A percentile compares a stretch with the other conserved stretches of the same genome.
phyloP scores from a whole-genome alignment of 2,797 vertebrate species.

The Spinus pinus region DNA sequence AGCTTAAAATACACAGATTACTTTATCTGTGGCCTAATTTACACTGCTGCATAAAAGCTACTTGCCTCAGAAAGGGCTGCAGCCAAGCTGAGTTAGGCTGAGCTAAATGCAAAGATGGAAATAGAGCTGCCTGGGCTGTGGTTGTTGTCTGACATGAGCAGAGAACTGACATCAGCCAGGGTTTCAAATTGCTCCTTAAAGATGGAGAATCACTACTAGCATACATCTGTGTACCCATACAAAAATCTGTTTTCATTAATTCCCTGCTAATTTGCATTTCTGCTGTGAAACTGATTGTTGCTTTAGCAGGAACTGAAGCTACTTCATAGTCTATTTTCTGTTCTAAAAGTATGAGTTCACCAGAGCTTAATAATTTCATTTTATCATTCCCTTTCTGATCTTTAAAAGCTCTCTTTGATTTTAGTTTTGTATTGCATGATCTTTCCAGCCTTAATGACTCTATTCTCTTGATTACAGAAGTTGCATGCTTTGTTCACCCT shows the following conservation, averaged over 20 bases:
- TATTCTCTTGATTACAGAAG: background rate
- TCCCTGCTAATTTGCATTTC: background rate
- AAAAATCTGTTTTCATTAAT: background rate
- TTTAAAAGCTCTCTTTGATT: background rate
- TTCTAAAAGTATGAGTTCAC: background rate
- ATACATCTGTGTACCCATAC: background rate
- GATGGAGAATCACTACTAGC: background rate
- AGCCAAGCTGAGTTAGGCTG: constrained; percentile 49
- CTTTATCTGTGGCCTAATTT: constrained; percentile 86
- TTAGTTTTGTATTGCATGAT: background rate
- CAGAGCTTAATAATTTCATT: background rate
- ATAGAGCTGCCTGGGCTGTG: background rate
- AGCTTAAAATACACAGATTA: constrained; percentile 83
- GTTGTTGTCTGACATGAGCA: constrained; percentile 16
- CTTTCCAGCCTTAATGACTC: background rate
- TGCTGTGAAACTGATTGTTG: background rate
- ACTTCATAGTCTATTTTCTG: background rate
- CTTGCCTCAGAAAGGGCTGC: constrained; percentile 63
- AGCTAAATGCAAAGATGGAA: constrained; percentile 43
- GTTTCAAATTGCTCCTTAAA: constrained; percentile 25
- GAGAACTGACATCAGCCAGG: background rate
- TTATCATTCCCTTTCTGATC: background rate
- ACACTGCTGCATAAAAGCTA: constrained; percentile 72
- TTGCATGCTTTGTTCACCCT: background rate
- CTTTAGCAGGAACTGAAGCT: background rate